A percentile compares a stretch with the other conserved stretches of the same genome.
Evolutionary conservation across 2,888 invertebrate genomes (phyloP).

Genomic region (Timandra comae): DNA sequence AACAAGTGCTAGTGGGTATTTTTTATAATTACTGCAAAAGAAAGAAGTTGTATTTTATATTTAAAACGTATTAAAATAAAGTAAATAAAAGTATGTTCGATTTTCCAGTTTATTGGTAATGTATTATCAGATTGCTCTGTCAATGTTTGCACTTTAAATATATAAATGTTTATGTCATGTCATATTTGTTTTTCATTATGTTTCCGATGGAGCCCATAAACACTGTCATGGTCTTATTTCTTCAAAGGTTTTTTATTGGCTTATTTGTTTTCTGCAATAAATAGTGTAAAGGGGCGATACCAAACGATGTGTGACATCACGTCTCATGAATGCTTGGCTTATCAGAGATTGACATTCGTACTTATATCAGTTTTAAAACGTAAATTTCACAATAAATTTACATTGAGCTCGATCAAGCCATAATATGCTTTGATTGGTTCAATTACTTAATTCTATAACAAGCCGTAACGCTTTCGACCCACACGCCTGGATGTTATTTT

Average conservation of each 20-base stretch:
- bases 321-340: constrained; percentile 41
- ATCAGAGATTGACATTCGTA: constrained; percentile 24
- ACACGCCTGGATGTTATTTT: constrained; percentile 27
- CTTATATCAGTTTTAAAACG: no score
- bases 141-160: no score
- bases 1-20: no score
- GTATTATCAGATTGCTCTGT: no score
- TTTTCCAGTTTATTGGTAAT: no score
- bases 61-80: no score
- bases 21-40: no score
- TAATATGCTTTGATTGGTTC: constrained; percentile 47
- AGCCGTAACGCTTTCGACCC: constrained; percentile 33
- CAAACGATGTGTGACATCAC: constrained; percentile 51
- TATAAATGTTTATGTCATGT: constrained; percentile 10
- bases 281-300: no score
- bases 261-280: no score
- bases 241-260: constrained; percentile 26
- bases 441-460: constrained; percentile 49
- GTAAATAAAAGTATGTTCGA: no score
- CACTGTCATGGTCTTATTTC: constrained; percentile 58
- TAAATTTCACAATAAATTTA: constrained; percentile 31
- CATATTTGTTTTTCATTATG: constrained; percentile 11
- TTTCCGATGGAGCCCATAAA: constrained; percentile 34
- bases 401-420: constrained; percentile 37
- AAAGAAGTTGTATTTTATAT: no score